Evolutionary conservation across 30 jellyfish, hydroid and myxozoan genomes (phyloP).

Genomic region (Aurelia sp.): DNA sequence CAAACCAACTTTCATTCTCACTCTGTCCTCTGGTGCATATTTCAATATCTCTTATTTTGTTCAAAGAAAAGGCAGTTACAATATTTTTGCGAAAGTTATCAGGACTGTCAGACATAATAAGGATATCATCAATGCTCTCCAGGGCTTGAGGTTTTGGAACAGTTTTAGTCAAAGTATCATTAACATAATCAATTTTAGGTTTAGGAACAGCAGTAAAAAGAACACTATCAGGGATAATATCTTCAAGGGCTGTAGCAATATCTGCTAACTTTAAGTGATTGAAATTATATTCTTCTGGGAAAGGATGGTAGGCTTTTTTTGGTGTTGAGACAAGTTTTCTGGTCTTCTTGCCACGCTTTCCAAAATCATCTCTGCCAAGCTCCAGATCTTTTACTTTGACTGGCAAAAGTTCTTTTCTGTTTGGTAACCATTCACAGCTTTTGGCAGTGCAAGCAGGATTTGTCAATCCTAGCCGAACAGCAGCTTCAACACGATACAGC

Average conservation of each 20-base stretch:
- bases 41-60: constrained; percentile 7
- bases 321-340: constrained; percentile 25
- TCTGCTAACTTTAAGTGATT: constrained; percentile 13
- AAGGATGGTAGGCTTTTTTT: constrained; percentile 4
- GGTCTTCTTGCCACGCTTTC: constrained; percentile 46
- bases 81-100: too few relatives aligned
- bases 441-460: too few relatives aligned
- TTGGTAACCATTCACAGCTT: too few relatives aligned
- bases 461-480: background rate
- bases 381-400: too few relatives aligned
- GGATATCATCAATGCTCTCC: background rate
- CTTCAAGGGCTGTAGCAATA: constrained; percentile 36
- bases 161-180: background rate
- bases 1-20: constrained; percentile 26
- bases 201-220: constrained; percentile 44
- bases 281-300: background rate
- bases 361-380: constrained; percentile 29
- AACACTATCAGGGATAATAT: constrained; percentile 25
- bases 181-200: constrained; percentile 34
- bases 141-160: background rate
- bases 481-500: constrained; percentile 2
- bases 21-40: constrained; percentile 22
- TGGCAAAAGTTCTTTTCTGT: too few relatives aligned
- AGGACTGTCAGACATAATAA: constrained; percentile 1
- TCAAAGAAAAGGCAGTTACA: background rate